These are phyloP conservation scores for Muricea muricata DNA, from an alignment of 92 coral and sea anemone genomes.

Conservation along the genomic window DNA sequence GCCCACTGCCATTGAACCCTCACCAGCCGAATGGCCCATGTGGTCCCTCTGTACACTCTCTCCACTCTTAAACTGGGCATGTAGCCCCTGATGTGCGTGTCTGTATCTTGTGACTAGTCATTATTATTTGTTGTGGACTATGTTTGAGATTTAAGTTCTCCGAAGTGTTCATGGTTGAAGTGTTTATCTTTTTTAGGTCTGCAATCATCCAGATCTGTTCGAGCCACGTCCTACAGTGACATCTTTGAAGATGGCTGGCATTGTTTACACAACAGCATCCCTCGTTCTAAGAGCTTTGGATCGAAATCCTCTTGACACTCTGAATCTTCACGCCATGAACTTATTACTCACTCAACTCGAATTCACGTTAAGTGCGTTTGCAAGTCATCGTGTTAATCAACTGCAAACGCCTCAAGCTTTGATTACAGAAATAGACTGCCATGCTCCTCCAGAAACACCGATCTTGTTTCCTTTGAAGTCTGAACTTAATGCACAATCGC, in stretches of 20 bases:
- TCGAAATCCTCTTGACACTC: constrained; percentile 73
- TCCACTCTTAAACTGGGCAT: neutral
- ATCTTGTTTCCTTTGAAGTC: constrained; percentile 71
- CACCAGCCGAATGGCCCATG: too few species aligned
- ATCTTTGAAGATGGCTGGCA: constrained; percentile 72
- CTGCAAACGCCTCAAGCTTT: constrained; percentile 86
- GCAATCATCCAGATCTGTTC: constrained; percentile 98
- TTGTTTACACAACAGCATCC: constrained; percentile 84
- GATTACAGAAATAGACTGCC: constrained; percentile 81
- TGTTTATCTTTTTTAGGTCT: constrained; percentile 71
- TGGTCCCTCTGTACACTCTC: neutral
- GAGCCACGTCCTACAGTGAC: constrained; percentile 93
- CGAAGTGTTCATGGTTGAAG: too few species aligned
- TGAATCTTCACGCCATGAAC: constrained; percentile 81
- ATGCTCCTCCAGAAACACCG: constrained; percentile 63
- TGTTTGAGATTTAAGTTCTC: too few species aligned
- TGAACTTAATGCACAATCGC: neutral
- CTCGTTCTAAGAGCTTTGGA: constrained; percentile 83
- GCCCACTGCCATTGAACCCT: too few species aligned
- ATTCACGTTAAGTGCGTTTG: constrained; percentile 86
- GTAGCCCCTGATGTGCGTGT: too few species aligned
- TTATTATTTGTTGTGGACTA: too few species aligned
- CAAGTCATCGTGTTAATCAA: constrained; percentile 81
- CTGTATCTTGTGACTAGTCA: too few species aligned
- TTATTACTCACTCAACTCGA: constrained; percentile 89